Percentiles rank a stretch among this genome's conserved stretches.
These are phyloP conservation scores for Drosophila lowei DNA, from an alignment of 1,140 invertebrate species.

Conservation along the genomic window DNA sequence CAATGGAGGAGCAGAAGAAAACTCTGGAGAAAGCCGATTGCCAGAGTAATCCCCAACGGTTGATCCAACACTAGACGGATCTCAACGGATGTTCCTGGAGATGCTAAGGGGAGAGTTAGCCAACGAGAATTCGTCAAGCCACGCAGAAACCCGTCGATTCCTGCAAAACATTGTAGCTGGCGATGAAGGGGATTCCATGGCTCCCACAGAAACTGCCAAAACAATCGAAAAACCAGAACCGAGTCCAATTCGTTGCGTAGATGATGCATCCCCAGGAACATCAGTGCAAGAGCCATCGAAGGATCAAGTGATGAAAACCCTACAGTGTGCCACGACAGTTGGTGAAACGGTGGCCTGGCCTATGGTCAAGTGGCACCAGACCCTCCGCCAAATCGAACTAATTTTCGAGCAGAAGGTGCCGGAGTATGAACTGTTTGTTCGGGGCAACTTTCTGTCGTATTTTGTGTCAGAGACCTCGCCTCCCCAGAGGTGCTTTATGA, in stretches of 20 bases:
- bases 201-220: not conserved
- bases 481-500: conserved; percentile 46
- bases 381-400: conserved; percentile 30
- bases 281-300: not conserved
- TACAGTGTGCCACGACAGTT: conserved; percentile 7
- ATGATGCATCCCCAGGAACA: not conserved
- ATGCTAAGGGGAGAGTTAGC: not conserved
- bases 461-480: conserved; percentile 17
- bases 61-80: too few relatives aligned
- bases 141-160: not conserved
- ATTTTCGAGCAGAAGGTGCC: conserved; percentile 48
- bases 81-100: not conserved
- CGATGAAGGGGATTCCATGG: not conserved
- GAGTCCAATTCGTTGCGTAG: not conserved
- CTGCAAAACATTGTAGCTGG: conserved; percentile 5
- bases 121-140: not conserved
- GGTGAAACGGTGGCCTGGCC: conserved; percentile 34
- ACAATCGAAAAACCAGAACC: too few relatives aligned
- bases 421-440: conserved; percentile 39
- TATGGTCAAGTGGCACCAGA: conserved; percentile 58
- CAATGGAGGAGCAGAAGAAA: too few relatives aligned
- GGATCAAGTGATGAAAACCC: not conserved
- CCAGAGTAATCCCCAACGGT: too few relatives aligned
- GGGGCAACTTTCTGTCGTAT: conserved; percentile 31
- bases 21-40: too few relatives aligned